Percentiles rank a stretch among this genome's conserved stretches.
Conservation (phyloP, 2,113 vertebrate genomes). For the Shinisaurus crocodilurus region DNA sequence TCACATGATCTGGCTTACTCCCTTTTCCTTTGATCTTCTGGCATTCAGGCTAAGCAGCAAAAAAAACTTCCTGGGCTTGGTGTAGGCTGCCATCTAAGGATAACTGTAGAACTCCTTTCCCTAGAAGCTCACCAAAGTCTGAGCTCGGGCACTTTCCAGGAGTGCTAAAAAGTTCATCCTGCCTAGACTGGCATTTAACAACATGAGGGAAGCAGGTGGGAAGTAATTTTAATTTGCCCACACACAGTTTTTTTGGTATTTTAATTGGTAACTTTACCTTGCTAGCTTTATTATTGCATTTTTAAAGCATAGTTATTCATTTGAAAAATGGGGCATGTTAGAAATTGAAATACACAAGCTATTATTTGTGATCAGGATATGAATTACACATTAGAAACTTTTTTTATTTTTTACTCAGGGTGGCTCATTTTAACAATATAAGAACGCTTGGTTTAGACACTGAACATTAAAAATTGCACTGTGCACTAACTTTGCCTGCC, state of each 20-base stretch:
- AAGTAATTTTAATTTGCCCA: background rate
- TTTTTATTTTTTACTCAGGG: too few species aligned
- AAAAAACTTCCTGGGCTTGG: too few species aligned
- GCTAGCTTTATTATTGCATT: background rate
- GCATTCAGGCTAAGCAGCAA: background rate
- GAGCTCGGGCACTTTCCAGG: background rate
- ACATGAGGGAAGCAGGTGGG: background rate
- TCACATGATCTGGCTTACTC: background rate
- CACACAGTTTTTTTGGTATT: background rate
- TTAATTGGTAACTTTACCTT: background rate
- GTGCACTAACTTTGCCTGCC: background rate
- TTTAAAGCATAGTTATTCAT: background rate
- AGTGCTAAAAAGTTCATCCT: background rate
- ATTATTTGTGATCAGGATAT: too few species aligned
- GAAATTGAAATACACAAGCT: background rate
- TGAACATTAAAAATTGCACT: background rate
- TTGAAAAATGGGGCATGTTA: background rate
- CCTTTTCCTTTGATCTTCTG: background rate
- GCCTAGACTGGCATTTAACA: background rate
- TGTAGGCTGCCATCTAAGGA: too few species aligned
- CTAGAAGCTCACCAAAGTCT: background rate
- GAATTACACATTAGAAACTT: background rate
- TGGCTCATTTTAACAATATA: background rate
- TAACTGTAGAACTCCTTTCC: background rate
- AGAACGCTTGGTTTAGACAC: background rate